Evolutionary conservation across 1,140 invertebrate genomes (phyloP).

Genomic region (Caligus rogercresseyi): DNA sequence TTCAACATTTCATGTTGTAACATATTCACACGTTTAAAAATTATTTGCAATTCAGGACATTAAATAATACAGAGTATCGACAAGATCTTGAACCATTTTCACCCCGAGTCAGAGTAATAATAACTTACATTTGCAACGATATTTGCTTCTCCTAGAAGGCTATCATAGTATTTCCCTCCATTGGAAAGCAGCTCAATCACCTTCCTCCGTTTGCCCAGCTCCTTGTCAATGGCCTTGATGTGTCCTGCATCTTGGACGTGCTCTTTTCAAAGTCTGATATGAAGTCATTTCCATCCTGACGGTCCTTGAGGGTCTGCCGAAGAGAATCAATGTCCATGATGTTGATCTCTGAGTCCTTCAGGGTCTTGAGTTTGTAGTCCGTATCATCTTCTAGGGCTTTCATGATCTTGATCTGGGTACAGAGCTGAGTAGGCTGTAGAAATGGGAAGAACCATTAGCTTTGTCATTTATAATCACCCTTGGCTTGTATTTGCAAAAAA

Average conservation of each 20-base stretch:
- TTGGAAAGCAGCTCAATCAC: conserved; percentile 14
- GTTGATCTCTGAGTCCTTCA: conserved; percentile 12
- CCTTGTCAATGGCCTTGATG: conserved; percentile 16
- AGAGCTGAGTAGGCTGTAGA: conserved; percentile 13
- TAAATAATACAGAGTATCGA: background rate
- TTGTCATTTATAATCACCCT: no score
- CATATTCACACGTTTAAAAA: no score
- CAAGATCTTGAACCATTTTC: no score
- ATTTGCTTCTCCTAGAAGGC: conserved; percentile 16
- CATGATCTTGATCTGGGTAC: conserved; percentile 17
- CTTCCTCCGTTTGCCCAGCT: conserved; percentile 13
- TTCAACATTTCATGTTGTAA: no score
- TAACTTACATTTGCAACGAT: conserved; percentile 16
- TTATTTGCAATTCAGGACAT: background rate
- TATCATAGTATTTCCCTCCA: conserved; percentile 18
- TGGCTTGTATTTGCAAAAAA: no score
- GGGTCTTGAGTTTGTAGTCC: conserved; percentile 18
- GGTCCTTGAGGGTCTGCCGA: conserved; percentile 6
- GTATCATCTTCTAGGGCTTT: conserved; percentile 20
- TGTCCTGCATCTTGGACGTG: conserved; percentile 9
- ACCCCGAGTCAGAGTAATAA: background rate
- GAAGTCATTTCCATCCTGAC: conserved; percentile 13
- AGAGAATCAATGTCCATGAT: conserved; percentile 12
- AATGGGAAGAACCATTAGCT: no score
- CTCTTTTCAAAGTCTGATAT: conserved; percentile 9